phyloP scores from a whole-genome alignment of 2,888 invertebrate species.

The Dynastes hyllus region DNA sequence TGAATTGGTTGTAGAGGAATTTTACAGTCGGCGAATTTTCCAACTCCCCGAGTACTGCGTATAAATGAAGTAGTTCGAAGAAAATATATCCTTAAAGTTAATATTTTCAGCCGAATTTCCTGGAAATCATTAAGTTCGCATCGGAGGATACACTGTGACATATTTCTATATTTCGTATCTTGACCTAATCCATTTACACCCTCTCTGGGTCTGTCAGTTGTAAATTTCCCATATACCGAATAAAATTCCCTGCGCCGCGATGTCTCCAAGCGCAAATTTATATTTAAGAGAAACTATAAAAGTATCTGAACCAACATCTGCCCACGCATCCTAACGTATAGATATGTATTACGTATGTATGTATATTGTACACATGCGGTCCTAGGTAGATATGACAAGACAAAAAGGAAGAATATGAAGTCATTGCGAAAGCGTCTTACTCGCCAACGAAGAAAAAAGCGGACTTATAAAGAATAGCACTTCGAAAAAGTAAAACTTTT shows the following conservation, averaged over 20 bases:
- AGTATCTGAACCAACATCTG: slow-evolving; percentile 21
- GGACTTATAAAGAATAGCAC: slow-evolving; percentile 6
- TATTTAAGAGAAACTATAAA: slow-evolving; percentile 24
- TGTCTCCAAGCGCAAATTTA: slow-evolving; percentile 22
- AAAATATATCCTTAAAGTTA: too few species aligned
- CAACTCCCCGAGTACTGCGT: too few species aligned
- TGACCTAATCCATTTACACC: slow-evolving; percentile 20
- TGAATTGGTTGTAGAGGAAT: too few species aligned
- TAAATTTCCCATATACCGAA: slow-evolving; percentile 9
- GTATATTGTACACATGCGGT: not conserved
- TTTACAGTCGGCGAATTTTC: too few species aligned
- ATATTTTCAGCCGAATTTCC: not conserved
- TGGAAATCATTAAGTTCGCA: not conserved
- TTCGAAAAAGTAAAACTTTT: slow-evolving; percentile 22
- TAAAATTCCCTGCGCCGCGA: slow-evolving; percentile 11
- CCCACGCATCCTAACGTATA: slow-evolving; percentile 3
- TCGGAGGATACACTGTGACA: not conserved
- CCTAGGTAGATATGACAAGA: not conserved
- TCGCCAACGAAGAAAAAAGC: slow-evolving; percentile 15
- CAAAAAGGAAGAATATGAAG: not conserved
- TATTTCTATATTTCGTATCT: slow-evolving; percentile 19
- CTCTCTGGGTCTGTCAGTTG: not conserved
- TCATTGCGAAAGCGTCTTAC: slow-evolving; percentile 16
- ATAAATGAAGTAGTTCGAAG: too few species aligned
- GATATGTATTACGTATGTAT: not conserved